phyloP scores from a whole-genome alignment of 2,888 invertebrate species.

The Limnephilus auricula region DNA sequence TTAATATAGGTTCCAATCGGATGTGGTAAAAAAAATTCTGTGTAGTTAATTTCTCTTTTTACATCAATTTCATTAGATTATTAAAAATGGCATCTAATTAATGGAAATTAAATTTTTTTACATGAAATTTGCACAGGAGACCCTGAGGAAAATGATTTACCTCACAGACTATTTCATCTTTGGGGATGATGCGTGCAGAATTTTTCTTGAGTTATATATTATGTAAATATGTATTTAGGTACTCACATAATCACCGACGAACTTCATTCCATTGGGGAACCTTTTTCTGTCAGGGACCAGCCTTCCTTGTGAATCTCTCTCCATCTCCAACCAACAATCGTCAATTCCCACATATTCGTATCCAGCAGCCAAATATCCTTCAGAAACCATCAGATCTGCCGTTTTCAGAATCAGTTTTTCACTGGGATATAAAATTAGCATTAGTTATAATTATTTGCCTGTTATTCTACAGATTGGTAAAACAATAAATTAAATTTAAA shows the following conservation, averaged over 20 bases:
- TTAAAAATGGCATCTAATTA: not conserved
- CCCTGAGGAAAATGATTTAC: no score
- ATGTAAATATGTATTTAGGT: not conserved
- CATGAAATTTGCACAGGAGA: no score
- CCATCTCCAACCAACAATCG: constrained; percentile 80
- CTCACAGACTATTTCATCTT: no score
- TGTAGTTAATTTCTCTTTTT: not conserved
- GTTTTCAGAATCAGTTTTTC: constrained; percentile 77
- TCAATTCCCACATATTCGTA: constrained; percentile 80
- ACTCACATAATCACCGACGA: constrained; percentile 79
- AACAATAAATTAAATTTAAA: not conserved
- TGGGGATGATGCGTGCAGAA: no score
- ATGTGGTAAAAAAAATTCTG: not conserved
- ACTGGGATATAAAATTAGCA: constrained; percentile 69
- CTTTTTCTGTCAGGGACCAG: constrained; percentile 77
- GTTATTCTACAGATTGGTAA: not conserved
- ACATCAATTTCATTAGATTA: not conserved
- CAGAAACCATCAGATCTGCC: constrained; percentile 77
- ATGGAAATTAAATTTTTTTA: not conserved
- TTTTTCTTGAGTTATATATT: not conserved
- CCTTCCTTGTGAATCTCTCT: constrained; percentile 73
- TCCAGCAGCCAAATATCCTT: constrained; percentile 80
- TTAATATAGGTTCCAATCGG: no score
- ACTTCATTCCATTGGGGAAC: constrained; percentile 81
- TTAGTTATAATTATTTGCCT: not conserved